Evolutionary conservation across 1,140 invertebrate genomes (phyloP), one percentile per base, ranked within the genome.

Genomic region (Tetramorium simillimum): DNA sequence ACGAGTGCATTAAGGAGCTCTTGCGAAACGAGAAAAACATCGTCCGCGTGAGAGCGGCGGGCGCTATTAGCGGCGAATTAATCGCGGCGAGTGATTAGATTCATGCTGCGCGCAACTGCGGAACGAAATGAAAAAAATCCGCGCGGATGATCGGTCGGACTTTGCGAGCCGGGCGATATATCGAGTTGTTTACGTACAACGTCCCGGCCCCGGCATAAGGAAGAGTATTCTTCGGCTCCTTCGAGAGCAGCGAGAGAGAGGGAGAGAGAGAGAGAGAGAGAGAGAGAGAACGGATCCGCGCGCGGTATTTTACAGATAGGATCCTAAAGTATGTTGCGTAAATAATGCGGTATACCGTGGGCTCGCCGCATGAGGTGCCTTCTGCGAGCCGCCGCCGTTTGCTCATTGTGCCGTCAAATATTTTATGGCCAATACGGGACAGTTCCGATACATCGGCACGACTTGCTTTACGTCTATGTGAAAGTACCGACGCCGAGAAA

Each of bases 321-420:
- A 78, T 85, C 72, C 80, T 88, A 67, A 89, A 88, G 63, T 89
- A 85, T 53, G 81, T 53, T 76, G 67, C 81, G 58, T 89, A 89
- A 89, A 88, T 88, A 89, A 67, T 33, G 24, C 40, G 33, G 28
- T 37, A 12, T 86, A 88, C 67, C 70, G 70, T 9, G 51, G 51
- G 14, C 33, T 28, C 77, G 77, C 87, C 69, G 46, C 40, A 73
- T 12, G 51, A 67, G 21, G n/a, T 33, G 53, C 76, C 76, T 90
- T 63, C 88, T 89, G 88, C 40, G 51, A 33, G 58, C 18, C 43
- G 37, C 51, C 28, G 16, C 58, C 40, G 73, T 33, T 40, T 77
- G 40, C 65, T 56, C 76, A 75, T 58, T 65, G 72, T 73, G 51
- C 46, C 80, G 65, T 86, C 21, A 14, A 78, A 80, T 86, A 86